phyloP scores from a whole-genome alignment of 2,888 invertebrate genomes.

The Microctonus aethiopoides region DNA sequence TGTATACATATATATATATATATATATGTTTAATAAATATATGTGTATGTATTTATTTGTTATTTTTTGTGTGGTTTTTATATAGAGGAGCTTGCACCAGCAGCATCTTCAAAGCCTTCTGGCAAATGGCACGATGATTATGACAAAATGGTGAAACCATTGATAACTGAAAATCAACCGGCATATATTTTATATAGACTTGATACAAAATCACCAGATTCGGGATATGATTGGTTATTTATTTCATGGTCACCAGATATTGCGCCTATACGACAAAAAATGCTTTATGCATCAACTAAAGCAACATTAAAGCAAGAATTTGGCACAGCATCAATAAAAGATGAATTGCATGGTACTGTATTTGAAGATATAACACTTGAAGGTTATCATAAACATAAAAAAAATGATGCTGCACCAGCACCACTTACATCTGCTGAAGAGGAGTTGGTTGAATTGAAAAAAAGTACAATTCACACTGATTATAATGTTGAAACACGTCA shows the following conservation, averaged over 20 bases:
- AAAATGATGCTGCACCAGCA: constrained; percentile 83
- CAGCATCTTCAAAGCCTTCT: constrained; percentile 75
- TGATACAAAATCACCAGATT: constrained; percentile 78
- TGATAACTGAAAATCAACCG: constrained; percentile 84
- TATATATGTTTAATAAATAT: background rate
- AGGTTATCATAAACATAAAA: constrained; percentile 85
- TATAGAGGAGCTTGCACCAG: constrained; percentile 81
- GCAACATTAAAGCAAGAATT: constrained; percentile 97
- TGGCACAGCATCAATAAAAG: constrained; percentile 91
- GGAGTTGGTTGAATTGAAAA: constrained; percentile 82
- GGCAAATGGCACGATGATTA: constrained; percentile 89
- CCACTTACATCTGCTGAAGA: constrained; percentile 91
- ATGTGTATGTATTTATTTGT: no score
- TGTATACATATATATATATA: background rate
- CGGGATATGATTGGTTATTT: constrained; percentile 91
- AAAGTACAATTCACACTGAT: constrained; percentile 75
- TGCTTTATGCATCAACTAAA: constrained; percentile 98
- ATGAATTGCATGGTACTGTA: constrained; percentile 91
- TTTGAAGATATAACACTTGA: constrained; percentile 84
- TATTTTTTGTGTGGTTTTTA: no score
- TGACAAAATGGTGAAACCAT: constrained; percentile 77
- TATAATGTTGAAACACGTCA: constrained; percentile 85
- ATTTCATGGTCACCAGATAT: constrained; percentile 95
- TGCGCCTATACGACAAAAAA: constrained; percentile 92
- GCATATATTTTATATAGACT: constrained; percentile 87